A percentile compares a stretch with the other conserved stretches of the same genome.
phyloP scores from a whole-genome alignment of 1,140 invertebrate genomes.

The Drosophila leontia region DNA sequence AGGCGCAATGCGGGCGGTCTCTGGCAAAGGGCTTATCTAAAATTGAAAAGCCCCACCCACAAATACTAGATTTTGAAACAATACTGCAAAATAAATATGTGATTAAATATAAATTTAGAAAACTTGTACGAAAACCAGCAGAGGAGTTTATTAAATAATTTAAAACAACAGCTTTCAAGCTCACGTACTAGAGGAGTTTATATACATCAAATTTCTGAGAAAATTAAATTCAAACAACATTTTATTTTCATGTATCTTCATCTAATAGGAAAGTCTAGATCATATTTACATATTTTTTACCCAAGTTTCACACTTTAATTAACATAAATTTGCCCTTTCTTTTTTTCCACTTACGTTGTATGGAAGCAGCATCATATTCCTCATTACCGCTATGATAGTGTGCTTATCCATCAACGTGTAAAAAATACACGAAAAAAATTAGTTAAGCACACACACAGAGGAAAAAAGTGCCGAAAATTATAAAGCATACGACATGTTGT shows the following conservation, averaged over 20 bases:
- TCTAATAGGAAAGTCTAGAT: neutral
- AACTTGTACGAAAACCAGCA: neutral
- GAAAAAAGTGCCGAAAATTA: slow-evolving; percentile 44
- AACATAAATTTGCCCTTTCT: neutral
- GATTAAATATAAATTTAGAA: neutral
- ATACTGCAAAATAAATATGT: neutral
- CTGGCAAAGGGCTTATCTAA: slow-evolving; percentile 66
- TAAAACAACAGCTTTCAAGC: neutral
- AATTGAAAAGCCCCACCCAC: slow-evolving; percentile 59
- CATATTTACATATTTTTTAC: neutral
- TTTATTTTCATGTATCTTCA: neutral
- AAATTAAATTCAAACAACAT: neutral
- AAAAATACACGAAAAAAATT: slow-evolving; percentile 39
- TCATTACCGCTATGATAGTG: slow-evolving; percentile 22
- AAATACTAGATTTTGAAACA: neutral
- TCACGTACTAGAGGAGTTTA: neutral
- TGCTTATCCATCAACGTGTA: slow-evolving; percentile 37
- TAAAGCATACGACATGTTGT: slow-evolving; percentile 78
- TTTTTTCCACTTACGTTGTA: neutral
- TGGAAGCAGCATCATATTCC: slow-evolving; percentile 11
- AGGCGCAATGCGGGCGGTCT: slow-evolving; percentile 74
- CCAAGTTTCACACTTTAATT: neutral
- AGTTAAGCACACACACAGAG: slow-evolving; percentile 39
- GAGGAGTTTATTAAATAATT: neutral
- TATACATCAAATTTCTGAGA: no score